These are phyloP conservation scores for Heteractis magnifica DNA, from an alignment of 92 coral and sea anemone species.

Conservation along the genomic window DNA sequence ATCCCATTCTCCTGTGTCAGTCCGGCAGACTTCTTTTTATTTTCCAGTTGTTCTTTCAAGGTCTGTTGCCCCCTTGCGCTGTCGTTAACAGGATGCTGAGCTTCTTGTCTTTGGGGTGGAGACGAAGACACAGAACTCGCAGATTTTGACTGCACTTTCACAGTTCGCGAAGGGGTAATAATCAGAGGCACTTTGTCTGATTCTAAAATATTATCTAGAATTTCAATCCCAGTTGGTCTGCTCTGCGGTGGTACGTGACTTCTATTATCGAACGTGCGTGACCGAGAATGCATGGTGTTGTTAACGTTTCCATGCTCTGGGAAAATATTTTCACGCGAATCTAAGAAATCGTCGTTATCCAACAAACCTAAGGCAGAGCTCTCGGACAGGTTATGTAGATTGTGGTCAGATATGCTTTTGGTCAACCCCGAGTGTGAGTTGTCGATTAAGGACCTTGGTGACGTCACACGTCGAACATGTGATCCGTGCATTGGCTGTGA, in stretches of 20 bases:
- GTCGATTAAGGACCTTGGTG: constrained; percentile 64
- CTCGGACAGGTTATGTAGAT: constrained; percentile 69
- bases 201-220: constrained; percentile 40
- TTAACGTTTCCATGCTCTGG: constrained; percentile 1
- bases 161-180: constrained; percentile 17
- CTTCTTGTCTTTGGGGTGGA: constrained; percentile 66
- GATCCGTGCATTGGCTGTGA: constrained; percentile 25
- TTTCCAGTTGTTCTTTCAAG: constrained; percentile 55
- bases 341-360: constrained; percentile 51
- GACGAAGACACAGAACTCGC: constrained; percentile 26
- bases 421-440: constrained; percentile 48
- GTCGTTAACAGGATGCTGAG: constrained; percentile 12
- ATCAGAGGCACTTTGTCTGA: constrained; percentile 31
- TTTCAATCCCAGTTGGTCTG: constrained; percentile 37
- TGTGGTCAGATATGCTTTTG: constrained; percentile 89
- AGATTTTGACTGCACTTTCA: constrained; percentile 8
- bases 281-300: background rate
- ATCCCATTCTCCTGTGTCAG: constrained; percentile 44
- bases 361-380: constrained; percentile 44
- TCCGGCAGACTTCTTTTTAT: background rate
- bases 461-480: constrained; percentile 82
- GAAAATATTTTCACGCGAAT: constrained; percentile 27
- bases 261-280: constrained; percentile 44
- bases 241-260: constrained; percentile 51
- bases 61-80: constrained; percentile 30